These are phyloP conservation scores for Cynoglossus semilaevis DNA, from an alignment of 2,113 vertebrate species.

Conservation along the genomic window DNA sequence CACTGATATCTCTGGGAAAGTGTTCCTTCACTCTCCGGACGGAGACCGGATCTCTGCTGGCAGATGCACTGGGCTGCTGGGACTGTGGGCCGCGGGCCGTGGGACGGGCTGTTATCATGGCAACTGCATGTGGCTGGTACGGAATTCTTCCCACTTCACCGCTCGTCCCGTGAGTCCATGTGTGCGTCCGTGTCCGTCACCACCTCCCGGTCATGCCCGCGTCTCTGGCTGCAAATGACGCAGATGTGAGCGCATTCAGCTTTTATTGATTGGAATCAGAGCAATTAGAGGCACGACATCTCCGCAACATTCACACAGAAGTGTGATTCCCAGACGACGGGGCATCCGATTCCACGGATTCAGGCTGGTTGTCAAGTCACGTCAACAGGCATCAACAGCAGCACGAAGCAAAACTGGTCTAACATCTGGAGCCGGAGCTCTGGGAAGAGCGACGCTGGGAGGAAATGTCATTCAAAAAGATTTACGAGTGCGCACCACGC, in stretches of 20 bases:
- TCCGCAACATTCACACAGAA: neutral
- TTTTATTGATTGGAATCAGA: constrained; percentile 14
- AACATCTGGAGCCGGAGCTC: constrained; percentile 2
- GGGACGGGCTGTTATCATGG: constrained; percentile 41
- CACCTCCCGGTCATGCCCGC: constrained; percentile 32
- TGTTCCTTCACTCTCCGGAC: constrained; percentile 49
- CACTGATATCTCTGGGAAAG: constrained; percentile 76
- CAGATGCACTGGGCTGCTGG: constrained; percentile 67
- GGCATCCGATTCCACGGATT: neutral
- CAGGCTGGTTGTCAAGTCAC: constrained; percentile 5
- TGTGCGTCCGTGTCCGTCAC: constrained; percentile 48
- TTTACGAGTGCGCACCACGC: constrained; percentile 13
- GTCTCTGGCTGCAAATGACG: constrained; percentile 14
- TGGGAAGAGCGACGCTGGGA: constrained; percentile 1
- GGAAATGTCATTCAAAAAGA: constrained; percentile 10
- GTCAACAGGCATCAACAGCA: constrained; percentile 3
- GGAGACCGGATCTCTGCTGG: constrained; percentile 60
- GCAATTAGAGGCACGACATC: constrained; percentile 5
- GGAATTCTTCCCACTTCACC: constrained; percentile 49
- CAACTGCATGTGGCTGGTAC: constrained; percentile 58
- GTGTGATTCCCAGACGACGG: neutral
- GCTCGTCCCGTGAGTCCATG: constrained; percentile 31
- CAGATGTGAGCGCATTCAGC: constrained; percentile 3
- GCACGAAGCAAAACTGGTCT: neutral
- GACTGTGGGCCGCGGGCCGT: constrained; percentile 44